A percentile compares a stretch with the other conserved stretches of the same genome.
These are phyloP conservation scores for Argyrosomus regius DNA, from an alignment of 2,797 vertebrate species.

Conservation along the genomic window DNA sequence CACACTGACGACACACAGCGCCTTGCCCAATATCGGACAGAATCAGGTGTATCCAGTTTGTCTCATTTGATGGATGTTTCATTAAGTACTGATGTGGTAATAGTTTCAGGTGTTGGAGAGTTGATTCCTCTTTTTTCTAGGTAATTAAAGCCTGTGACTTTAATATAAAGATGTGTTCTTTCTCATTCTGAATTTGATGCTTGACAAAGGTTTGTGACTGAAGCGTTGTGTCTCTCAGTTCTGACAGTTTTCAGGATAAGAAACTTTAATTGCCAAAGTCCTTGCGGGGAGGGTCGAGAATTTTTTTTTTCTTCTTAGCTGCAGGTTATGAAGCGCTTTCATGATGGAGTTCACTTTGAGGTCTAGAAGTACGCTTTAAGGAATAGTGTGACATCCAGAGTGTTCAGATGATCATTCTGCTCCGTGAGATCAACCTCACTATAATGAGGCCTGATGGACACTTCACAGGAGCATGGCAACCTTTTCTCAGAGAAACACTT, in stretches of 20 bases:
- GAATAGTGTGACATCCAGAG: constrained; percentile 6
- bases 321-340: constrained; percentile 8
- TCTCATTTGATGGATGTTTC: background rate
- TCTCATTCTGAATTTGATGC: background rate
- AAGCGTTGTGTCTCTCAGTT: background rate
- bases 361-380: constrained; percentile 1
- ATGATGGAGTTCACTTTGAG: constrained; percentile 24
- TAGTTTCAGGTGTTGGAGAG: background rate
- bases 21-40: too few relatives aligned
- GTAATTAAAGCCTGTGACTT: background rate
- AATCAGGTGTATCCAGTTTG: background rate
- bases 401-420: constrained; percentile 29
- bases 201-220: background rate
- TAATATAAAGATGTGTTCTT: background rate
- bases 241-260: background rate
- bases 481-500: constrained; percentile 42
- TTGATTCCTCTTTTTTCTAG: too few relatives aligned
- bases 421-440: constrained; percentile 18
- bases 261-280: background rate
- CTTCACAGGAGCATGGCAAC: constrained; percentile 28
- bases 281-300: background rate
- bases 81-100: background rate
- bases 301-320: background rate
- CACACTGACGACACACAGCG: too few relatives aligned
- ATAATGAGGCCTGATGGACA: constrained; percentile 33